Conservation (phyloP, 2,888 invertebrate species). For the Leptura quadrifasciata region DNA sequence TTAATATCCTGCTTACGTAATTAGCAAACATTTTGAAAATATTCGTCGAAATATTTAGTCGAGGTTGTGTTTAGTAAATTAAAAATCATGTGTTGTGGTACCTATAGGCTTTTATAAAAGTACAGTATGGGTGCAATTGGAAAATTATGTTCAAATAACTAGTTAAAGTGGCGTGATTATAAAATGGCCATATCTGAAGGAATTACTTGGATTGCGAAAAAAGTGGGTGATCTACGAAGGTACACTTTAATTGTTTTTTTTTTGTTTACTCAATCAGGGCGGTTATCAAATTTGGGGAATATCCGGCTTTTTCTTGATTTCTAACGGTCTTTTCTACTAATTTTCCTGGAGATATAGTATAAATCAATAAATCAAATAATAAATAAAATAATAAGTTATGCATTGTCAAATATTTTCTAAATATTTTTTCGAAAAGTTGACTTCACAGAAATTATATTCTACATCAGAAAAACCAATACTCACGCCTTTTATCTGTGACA, state of each 20-base stretch:
- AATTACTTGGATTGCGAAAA: constrained; percentile 42
- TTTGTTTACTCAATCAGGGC: no score
- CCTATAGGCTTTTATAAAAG: background rate
- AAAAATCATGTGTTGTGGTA: background rate
- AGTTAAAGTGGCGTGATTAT: background rate
- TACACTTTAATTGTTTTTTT: constrained; percentile 1
- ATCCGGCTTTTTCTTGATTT: no score
- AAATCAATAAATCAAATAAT: no score
- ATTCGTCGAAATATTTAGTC: constrained; percentile 9
- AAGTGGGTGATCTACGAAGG: constrained; percentile 39
- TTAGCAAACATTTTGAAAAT: constrained; percentile 31
- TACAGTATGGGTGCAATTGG: background rate
- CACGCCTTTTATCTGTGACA: no score
- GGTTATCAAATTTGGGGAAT: no score
- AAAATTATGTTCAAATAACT: background rate
- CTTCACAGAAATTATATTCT: no score
- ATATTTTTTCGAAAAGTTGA: no score
- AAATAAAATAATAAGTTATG: no score
- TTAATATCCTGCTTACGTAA: constrained; percentile 34
- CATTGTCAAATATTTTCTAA: no score
- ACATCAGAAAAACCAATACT: no score
- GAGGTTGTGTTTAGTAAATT: background rate
- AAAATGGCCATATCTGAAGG: constrained; percentile 42
- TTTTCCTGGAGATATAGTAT: no score
- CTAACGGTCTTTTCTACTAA: no score